A percentile compares a stretch with the other conserved stretches of the same genome.
phyloP scores from a whole-genome alignment of 2,113 vertebrate genomes.

The Mus pahari region DNA sequence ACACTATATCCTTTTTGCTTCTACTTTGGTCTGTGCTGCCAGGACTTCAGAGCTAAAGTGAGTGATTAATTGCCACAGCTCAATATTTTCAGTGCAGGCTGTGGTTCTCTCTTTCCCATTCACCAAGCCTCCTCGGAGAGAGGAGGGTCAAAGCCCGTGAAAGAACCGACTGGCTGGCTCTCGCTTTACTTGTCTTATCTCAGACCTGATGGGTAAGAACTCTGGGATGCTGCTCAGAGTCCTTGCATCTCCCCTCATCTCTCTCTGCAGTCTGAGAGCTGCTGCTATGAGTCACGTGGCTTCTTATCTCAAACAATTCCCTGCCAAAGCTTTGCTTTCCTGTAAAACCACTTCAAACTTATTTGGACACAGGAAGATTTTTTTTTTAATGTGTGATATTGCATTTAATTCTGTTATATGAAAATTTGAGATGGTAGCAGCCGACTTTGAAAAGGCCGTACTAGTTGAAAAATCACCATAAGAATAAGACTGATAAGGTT shows the following conservation, averaged over 20 bases:
- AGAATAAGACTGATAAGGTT: constrained; percentile 26
- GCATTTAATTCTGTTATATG: constrained; percentile 28
- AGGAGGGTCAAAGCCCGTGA: neutral
- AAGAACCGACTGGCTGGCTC: neutral
- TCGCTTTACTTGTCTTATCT: neutral
- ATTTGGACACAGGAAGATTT: neutral
- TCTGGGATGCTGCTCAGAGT: neutral
- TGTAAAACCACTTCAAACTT: constrained; percentile 35
- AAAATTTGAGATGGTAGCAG: neutral
- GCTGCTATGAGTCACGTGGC: neutral
- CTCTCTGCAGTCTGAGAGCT: neutral
- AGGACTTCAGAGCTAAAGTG: constrained; percentile 65
- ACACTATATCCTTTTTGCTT: constrained; percentile 68
- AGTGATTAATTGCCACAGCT: constrained; percentile 63
- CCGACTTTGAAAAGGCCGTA: neutral
- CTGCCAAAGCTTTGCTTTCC: neutral
- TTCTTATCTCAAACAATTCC: constrained; percentile 41
- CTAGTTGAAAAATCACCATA: constrained; percentile 37
- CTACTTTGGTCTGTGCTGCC: constrained; percentile 68
- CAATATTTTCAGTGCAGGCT: constrained; percentile 33
- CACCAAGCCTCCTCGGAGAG: neutral
- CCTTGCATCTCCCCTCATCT: neutral
- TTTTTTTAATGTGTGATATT: neutral
- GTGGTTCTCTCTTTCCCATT: constrained; percentile 15
- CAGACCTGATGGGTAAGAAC: neutral